phyloP scores from a whole-genome alignment of 2,113 vertebrate genomes.

The Cromileptes altivelis region DNA sequence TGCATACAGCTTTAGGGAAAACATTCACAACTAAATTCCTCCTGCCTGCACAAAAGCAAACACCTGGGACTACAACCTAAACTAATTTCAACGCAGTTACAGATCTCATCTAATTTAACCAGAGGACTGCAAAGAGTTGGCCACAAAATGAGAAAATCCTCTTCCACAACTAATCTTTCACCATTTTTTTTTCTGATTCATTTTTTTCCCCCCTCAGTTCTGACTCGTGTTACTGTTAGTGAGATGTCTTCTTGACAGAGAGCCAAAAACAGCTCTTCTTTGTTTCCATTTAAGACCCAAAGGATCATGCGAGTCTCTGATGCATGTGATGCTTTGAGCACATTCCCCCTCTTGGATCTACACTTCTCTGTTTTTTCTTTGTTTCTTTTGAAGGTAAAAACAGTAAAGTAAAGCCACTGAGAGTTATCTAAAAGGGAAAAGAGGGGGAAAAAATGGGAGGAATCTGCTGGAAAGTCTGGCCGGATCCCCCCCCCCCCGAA shows the following conservation, averaged over 20 bases:
- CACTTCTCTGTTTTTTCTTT: slow-evolving; percentile 4
- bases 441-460: background rate
- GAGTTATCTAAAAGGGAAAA: slow-evolving; percentile 30
- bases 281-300: slow-evolving; percentile 63
- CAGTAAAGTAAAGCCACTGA: background rate
- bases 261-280: slow-evolving; percentile 52
- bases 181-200: slow-evolving; percentile 9
- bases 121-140: slow-evolving; percentile 37
- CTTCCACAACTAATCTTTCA: slow-evolving; percentile 18
- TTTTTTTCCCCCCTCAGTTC: slow-evolving; percentile 21
- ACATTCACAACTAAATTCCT: slow-evolving; percentile 41
- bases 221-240: slow-evolving; percentile 41
- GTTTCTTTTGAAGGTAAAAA: slow-evolving; percentile 31
- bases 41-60: slow-evolving; percentile 49
- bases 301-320: slow-evolving; percentile 41
- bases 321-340: slow-evolving; percentile 44
- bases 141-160: slow-evolving; percentile 62
- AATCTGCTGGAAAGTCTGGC: slow-evolving; percentile 11
- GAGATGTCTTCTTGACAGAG: slow-evolving; percentile 61
- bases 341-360: slow-evolving; percentile 26
- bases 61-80: slow-evolving; percentile 62
- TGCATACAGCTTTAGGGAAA: slow-evolving; percentile 46
- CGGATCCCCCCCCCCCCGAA: slow-evolving; percentile 4
- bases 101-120: slow-evolving; percentile 48
- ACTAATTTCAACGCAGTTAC: slow-evolving; percentile 54